These are phyloP conservation scores for Conchocele bisecta DNA, from an alignment of 2,888 invertebrate genomes.

Conservation along the genomic window DNA sequence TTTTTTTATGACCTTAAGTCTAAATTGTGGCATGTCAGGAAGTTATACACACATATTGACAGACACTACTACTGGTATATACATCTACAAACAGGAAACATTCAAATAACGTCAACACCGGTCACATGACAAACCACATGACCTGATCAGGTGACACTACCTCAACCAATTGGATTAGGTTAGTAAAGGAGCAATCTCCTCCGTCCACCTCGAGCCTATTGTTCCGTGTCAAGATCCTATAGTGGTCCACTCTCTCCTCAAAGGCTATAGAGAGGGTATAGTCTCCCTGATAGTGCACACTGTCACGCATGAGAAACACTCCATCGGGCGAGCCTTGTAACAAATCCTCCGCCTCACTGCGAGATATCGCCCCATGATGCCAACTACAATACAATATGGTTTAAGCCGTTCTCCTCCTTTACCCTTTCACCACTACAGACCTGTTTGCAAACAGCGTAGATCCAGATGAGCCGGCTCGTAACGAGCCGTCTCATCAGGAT, in stretches of 20 bases:
- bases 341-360: slow-evolving; percentile 96
- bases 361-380: slow-evolving; percentile 98
- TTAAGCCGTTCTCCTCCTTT: not conserved
- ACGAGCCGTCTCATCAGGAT: too few relatives aligned
- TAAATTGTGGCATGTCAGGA: too few relatives aligned
- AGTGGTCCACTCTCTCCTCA: slow-evolving; percentile 95
- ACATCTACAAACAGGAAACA: too few relatives aligned
- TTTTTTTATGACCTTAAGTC: too few relatives aligned
- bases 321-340: slow-evolving; percentile 86
- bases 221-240: slow-evolving; percentile 92
- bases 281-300: slow-evolving; percentile 99
- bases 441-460: too few relatives aligned
- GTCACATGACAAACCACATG: too few relatives aligned
- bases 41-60: too few relatives aligned
- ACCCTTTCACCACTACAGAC: too few relatives aligned
- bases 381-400: slow-evolving; percentile 86
- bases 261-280: slow-evolving; percentile 96
- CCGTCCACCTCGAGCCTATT: slow-evolving; percentile 96
- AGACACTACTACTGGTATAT: too few relatives aligned
- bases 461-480: too few relatives aligned
- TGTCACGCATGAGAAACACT: slow-evolving; percentile 97
- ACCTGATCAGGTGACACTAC: slow-evolving; percentile 84
- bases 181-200: slow-evolving; percentile 96
- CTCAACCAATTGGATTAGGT: slow-evolving; percentile 95
- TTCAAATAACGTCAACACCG: too few relatives aligned